Evolutionary conservation across 1,140 invertebrate species (phyloP), one percentile per base, ranked within the genome.

Genomic region (Megalopta genalis): DNA sequence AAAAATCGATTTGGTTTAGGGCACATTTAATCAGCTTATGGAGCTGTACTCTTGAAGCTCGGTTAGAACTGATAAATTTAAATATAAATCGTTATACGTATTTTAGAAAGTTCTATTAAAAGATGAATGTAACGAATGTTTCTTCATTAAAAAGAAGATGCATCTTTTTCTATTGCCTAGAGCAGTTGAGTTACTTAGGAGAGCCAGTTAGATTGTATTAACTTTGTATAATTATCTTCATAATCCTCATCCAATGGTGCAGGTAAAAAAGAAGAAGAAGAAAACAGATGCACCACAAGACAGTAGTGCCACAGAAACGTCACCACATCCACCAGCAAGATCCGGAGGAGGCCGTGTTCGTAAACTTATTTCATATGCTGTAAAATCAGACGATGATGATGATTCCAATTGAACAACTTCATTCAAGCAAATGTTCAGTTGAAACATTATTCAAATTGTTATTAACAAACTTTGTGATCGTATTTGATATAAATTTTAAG

Each of bases 291-390:
- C 83, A 1, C 76, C 87, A 4, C 85, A 89, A 10, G 88, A 87
- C 2, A 78, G 68, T 62, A 46, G 71, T 70, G 74, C 84, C 9
- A 82, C 71, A 54, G 77, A 88, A 8, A 84, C 81, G 21, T 84
- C 86, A 8, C 81, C 81, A 8, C 73, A 79, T 25, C 78, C 77
- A 21, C 71, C 83, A 0, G 84, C 77, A 18, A 87, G 87, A 72
- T 89, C 88, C 46, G 39, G 66, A 18, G 82, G 32, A 0, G 86
- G 87, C 12, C 88, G 90, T 27, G 74, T 73, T 60, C 84, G 90
- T 16, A 92, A 92, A 77, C 88, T 87, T 21, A 57, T 92, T 27
- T 90, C 87, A 5, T 92, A 92, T 27, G 85, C 85, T 39, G 10
- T 90, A 9, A 86, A 90, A 37, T 91, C 89, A 42, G 82, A 90